Evolutionary conservation across 2,797 vertebrate genomes (phyloP).

Genomic region (Pelochelys cantorii): DNA sequence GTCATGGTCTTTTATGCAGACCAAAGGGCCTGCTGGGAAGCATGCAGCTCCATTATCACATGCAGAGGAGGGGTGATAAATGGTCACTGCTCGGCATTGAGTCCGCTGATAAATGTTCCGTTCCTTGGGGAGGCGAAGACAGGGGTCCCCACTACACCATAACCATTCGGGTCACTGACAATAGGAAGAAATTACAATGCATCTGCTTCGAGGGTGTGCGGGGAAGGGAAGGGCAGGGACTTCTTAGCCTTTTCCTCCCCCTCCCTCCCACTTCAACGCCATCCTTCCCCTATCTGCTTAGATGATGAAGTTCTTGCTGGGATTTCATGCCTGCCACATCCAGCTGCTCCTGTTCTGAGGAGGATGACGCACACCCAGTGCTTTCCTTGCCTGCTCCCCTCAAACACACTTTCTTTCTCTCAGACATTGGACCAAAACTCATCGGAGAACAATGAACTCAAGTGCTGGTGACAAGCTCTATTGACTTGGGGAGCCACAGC

Average conservation of each 20-base stretch:
- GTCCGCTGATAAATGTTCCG: conserved; percentile 26
- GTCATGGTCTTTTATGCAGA: not conserved
- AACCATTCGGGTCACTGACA: conserved; percentile 23
- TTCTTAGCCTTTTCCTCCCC: not conserved
- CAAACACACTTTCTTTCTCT: not conserved
- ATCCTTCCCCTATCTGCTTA: not conserved
- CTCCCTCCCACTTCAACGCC: not conserved
- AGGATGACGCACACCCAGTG: not conserved
- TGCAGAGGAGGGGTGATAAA: not conserved
- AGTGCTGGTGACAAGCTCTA: not conserved
- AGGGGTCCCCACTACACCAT: fast-evolving
- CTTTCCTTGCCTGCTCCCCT: fast-evolving
- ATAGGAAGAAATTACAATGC: conserved; percentile 51
- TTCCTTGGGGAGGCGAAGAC: not conserved
- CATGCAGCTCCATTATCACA: not conserved
- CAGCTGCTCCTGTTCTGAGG: conserved; percentile 30
- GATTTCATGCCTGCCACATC: conserved; percentile 56
- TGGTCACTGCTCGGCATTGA: not conserved
- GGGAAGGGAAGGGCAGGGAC: not conserved
- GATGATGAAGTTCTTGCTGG: conserved; percentile 44
- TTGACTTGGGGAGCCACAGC: not conserved
- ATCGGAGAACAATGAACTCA: not conserved
- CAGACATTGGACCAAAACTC: not conserved
- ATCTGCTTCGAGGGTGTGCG: conserved; percentile 22
- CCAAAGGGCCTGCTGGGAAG: not conserved